Evolutionary conservation across 2,888 invertebrate species (phyloP).

Genomic region (Ferdinandea cuprea): DNA sequence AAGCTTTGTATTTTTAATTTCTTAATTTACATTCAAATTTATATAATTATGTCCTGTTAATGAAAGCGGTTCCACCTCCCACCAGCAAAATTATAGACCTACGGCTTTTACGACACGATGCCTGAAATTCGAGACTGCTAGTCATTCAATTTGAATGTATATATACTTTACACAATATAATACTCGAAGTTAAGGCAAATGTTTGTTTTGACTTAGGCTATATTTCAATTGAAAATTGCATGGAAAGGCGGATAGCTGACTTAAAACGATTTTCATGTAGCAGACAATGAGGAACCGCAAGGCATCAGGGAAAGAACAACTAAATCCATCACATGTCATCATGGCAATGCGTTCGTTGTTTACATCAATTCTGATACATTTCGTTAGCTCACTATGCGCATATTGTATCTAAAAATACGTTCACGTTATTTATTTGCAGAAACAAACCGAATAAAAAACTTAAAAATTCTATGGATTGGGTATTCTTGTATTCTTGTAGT

Average conservation of each 20-base stretch:
- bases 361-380: conserved; percentile 36
- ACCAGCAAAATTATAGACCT: neutral
- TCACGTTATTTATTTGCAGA: conserved; percentile 33
- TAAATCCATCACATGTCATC: conserved; percentile 66
- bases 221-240: conserved; percentile 13
- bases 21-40: conserved; percentile 38
- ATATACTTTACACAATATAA: neutral
- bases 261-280: conserved; percentile 15
- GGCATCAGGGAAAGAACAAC: neutral
- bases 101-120: neutral
- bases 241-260: neutral
- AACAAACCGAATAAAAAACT: conserved; percentile 7
- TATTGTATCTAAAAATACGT: conserved; percentile 39
- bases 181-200: conserved; percentile 24
- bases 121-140: neutral
- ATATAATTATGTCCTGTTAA: neutral
- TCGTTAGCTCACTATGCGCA: conserved; percentile 21
- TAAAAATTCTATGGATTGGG: neutral
- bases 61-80: neutral
- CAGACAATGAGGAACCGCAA: conserved; percentile 31
- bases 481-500: conserved; percentile 30
- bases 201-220: conserved; percentile 12
- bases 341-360: conserved; percentile 40
- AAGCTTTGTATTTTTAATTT: conserved; percentile 29
- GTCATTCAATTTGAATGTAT: neutral